Evolutionary conservation across 2,113 vertebrate species (phyloP), one percentile per base, ranked within the genome.

Genomic region (Heterotilapia buettikoferi): DNA sequence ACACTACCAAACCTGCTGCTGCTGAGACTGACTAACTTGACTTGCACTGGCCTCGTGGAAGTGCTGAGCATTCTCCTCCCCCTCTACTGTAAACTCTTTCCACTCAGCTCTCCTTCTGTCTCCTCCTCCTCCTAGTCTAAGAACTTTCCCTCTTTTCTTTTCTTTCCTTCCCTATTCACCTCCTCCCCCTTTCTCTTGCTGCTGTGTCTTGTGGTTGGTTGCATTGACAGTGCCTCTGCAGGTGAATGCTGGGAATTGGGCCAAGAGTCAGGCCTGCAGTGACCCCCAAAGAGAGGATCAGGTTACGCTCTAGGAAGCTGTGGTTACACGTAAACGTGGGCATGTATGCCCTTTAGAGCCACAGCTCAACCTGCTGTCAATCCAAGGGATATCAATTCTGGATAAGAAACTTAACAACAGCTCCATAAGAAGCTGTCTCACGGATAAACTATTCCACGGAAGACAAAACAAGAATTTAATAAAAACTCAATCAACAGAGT

Each of bases 241-340:
- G 97, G 97, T 97, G 96, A 96, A 96, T 92, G 82, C 91, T 95
- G 95, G 93, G 94, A 97, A 96, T 91, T 90, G 89, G 90, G 95
- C 94, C 96, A 96, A 94, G 94, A 95, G 92, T 95, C 93, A 89
- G 59, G 82, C 89, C 88, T 87, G 89, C 88, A 88, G 79, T 93
- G 90, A 90, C 87, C 89, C 88, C 82, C 86, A 40, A 5, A 80
- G 43, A 68, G 82, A 80, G 88, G 90, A 92, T 95, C 91, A 63
- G 82, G 83, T 96, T 96, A 71, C 94, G 61, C 85, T 85, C 71
- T 31, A 56, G 56, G 14, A 80, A 36, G 81, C 88, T 92, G 86
- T 84, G 80, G 81, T 88, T 88, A 86, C 87, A 89, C 1, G 2
- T 33, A 66, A 53, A 83, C 40, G 38, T 29, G 19, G 50, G 13